Conservation (phyloP, 2,113 vertebrate species). For the Sphyrna mokarran region DNA sequence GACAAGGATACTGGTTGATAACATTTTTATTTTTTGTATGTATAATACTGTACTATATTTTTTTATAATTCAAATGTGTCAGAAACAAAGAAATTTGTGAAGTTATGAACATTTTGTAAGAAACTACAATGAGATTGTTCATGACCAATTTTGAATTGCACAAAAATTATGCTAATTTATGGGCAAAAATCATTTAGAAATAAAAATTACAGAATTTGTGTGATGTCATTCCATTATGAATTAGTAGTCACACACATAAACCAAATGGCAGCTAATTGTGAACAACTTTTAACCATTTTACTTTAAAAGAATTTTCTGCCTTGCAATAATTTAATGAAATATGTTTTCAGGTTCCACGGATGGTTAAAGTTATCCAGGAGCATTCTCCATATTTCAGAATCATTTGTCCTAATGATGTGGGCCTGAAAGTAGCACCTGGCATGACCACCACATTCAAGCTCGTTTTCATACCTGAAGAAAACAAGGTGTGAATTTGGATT, state of each 20-base stretch:
- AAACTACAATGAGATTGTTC: neutral
- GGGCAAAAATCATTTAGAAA: too few species aligned
- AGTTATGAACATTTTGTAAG: neutral
- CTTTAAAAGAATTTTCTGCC: neutral
- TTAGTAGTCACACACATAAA: neutral
- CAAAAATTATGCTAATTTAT: too few species aligned
- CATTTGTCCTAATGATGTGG: slow-evolving; percentile 47
- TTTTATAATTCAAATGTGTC: neutral
- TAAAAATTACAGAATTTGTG: neutral
- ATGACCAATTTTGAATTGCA: neutral
- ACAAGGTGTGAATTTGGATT: slow-evolving; percentile 61
- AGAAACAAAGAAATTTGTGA: neutral
- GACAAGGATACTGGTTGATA: neutral
- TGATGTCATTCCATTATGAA: neutral
- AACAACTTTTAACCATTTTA: neutral
- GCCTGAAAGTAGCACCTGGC: slow-evolving; percentile 64
- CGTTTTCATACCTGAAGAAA: slow-evolving; percentile 68
- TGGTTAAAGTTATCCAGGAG: slow-evolving; percentile 64
- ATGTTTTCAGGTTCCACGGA: slow-evolving; percentile 54
- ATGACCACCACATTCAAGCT: slow-evolving; percentile 56
- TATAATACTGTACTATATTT: neutral
- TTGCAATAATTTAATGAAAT: neutral
- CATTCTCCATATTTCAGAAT: slow-evolving; percentile 69
- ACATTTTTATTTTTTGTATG: neutral
- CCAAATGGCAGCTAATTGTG: neutral